These are phyloP conservation scores for Anarrhichthys ocellatus DNA, from an alignment of 2,113 vertebrate genomes.

Conservation along the genomic window DNA sequence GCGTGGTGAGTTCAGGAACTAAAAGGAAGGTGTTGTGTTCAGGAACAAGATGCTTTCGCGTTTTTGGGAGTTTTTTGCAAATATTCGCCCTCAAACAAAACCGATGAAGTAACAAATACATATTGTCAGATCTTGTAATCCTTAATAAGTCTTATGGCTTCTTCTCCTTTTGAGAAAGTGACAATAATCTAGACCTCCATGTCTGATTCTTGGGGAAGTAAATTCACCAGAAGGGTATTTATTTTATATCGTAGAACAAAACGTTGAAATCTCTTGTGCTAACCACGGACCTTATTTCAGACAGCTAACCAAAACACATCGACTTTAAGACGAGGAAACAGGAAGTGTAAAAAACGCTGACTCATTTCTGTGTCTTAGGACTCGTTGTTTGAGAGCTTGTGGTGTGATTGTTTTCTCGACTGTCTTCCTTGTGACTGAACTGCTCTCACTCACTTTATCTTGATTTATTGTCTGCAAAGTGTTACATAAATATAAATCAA, in stretches of 20 bases:
- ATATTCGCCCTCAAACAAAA: no score
- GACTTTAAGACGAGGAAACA: neutral
- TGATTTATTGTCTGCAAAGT: neutral
- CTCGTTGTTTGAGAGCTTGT: no score
- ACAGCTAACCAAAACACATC: no score
- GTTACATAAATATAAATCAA: slow-evolving; percentile 35
- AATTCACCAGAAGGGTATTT: no score
- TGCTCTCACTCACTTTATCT: neutral
- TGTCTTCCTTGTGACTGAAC: neutral
- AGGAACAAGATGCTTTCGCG: neutral
- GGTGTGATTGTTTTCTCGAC: neutral
- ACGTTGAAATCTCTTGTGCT: no score
- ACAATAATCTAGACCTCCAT: no score
- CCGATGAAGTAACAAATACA: neutral
- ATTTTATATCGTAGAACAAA: neutral
- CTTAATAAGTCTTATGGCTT: no score
- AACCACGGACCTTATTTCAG: no score
- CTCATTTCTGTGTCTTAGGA: neutral
- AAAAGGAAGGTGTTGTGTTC: neutral
- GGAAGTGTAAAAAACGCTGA: neutral
- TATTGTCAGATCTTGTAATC: neutral
- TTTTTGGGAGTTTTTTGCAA: neutral
- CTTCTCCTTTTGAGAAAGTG: no score
- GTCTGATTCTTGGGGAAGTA: no score
- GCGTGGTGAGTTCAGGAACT: neutral